A percentile compares a stretch with the other conserved stretches of the same genome.
Conservation (phyloP, 2,113 vertebrate species). For the Aptenodytes forsteri region DNA sequence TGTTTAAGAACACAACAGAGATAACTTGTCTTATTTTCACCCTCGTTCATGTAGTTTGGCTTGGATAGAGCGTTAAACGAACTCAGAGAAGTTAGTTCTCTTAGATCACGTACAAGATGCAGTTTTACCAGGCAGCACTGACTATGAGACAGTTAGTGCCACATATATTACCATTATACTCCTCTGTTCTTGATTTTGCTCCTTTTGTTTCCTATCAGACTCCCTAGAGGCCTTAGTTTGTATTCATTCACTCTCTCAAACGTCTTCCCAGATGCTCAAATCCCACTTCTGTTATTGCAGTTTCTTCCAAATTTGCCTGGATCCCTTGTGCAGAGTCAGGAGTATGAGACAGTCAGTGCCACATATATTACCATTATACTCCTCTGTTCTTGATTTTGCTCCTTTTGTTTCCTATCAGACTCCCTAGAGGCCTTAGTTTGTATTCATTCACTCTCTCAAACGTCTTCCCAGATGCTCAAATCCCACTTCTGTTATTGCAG, state of each 20-base stretch:
- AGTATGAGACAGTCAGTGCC: background rate
- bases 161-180: background rate
- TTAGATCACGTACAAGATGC: background rate
- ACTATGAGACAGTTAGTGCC: background rate
- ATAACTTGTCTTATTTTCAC: background rate
- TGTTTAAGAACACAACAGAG: background rate
- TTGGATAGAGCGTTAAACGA: background rate
- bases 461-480: slow-evolving; percentile 51
- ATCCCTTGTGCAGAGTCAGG: slow-evolving; percentile 30
- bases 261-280: slow-evolving; percentile 51
- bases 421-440: background rate
- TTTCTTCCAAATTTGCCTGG: slow-evolving; percentile 55
- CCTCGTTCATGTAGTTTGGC: background rate
- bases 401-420: slow-evolving; percentile 38
- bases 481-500: slow-evolving; percentile 19
- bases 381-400: slow-evolving; percentile 23
- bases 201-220: slow-evolving; percentile 38
- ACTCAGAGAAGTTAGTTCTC: background rate
- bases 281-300: slow-evolving; percentile 19
- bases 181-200: slow-evolving; percentile 23
- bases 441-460: slow-evolving; percentile 36
- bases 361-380: background rate
- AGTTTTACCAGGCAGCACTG: background rate
- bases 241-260: slow-evolving; percentile 36
- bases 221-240: background rate